A percentile compares a stretch with the other conserved stretches of the same genome.
Conservation (phyloP, 1,140 invertebrate species). For the Tachypleus tridentatus region DNA sequence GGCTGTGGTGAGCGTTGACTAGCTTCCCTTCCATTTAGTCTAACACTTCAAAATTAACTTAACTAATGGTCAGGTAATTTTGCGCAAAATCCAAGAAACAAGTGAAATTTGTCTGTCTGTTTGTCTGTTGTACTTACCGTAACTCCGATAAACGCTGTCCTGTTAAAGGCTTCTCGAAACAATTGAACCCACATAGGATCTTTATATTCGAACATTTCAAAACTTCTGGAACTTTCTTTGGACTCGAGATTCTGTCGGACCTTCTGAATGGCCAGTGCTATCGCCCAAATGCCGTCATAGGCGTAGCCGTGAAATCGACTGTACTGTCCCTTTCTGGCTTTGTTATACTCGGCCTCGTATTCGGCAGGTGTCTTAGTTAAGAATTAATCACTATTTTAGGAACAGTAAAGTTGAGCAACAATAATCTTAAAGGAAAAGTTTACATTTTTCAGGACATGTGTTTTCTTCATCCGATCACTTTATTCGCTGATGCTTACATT, state of each 20-base stretch:
- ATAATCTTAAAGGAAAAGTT: no score
- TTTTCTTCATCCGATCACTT: no score
- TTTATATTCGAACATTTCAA: constrained; percentile 66
- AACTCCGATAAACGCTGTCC: constrained; percentile 85
- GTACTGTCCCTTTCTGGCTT: constrained; percentile 61
- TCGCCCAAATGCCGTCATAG: constrained; percentile 94
- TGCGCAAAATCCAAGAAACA: not conserved
- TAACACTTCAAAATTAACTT: no score
- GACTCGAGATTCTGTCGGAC: constrained; percentile 52
- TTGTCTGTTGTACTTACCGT: constrained; percentile 56
- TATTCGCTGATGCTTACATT: no score
- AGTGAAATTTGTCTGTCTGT: no score
- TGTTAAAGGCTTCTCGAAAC: constrained; percentile 73
- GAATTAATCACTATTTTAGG: no score
- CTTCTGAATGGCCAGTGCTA: constrained; percentile 77
- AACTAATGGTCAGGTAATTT: not conserved
- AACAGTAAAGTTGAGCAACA: no score
- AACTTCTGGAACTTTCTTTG: constrained; percentile 7
- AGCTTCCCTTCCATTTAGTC: no score
- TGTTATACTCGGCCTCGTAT: constrained; percentile 72
- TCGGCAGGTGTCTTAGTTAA: no score
- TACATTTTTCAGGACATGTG: no score
- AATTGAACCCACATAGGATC: constrained; percentile 75
- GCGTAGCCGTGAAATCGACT: constrained; percentile 94
- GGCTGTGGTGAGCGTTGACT: no score